Evolutionary conservation across 2,797 vertebrate genomes (phyloP).

Genomic region (Graptemys geographica): DNA sequence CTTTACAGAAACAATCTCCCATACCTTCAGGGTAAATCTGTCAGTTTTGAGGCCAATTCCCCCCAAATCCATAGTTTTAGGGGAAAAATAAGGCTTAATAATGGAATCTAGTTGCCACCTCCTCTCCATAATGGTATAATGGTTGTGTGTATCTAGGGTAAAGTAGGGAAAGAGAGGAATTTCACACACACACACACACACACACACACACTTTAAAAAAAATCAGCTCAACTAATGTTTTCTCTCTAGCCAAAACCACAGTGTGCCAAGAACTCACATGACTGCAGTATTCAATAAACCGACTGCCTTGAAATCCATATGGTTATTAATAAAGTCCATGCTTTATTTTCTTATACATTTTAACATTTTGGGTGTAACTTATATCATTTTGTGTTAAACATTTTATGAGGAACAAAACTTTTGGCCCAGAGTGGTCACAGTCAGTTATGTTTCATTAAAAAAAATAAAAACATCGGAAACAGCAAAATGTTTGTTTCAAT

Average conservation of each 20-base stretch:
- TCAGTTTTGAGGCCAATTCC: neutral
- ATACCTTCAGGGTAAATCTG: neutral
- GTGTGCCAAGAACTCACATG: neutral
- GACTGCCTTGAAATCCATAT: too few species aligned
- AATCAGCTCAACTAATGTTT: neutral
- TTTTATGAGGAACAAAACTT: too few species aligned
- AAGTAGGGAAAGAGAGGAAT: neutral
- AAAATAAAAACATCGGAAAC: neutral
- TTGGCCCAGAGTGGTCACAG: too few species aligned
- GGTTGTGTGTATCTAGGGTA: neutral
- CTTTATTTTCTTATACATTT: too few species aligned
- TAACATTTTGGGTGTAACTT: too few species aligned
- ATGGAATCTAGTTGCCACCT: neutral
- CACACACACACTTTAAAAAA: neutral
- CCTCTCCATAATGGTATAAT: neutral
- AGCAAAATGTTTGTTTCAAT: neutral
- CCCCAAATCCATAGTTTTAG: neutral
- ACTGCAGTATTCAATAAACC: too few species aligned
- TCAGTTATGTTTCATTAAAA: too few species aligned
- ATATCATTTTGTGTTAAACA: too few species aligned
- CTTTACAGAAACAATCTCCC: neutral
- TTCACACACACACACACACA: neutral
- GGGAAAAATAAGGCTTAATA: neutral
- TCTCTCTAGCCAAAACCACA: neutral
- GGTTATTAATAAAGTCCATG: too few species aligned